phyloP scores from a whole-genome alignment of 2,113 vertebrate genomes.

The Sturnus vulgaris region DNA sequence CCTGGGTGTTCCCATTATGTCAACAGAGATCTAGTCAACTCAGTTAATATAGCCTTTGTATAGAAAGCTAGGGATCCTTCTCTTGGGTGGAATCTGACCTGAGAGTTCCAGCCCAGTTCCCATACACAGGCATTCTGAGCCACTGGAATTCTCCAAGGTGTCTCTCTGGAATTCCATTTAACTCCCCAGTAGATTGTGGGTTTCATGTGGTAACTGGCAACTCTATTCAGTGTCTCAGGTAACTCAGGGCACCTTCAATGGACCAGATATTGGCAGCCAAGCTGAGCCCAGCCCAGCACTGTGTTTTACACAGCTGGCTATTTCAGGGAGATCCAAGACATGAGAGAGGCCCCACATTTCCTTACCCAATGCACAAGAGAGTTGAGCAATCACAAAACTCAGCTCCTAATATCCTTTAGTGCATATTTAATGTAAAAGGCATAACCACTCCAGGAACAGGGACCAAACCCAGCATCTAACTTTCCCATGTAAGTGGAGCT shows the following conservation, averaged over 20 bases:
- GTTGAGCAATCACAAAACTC: not conserved
- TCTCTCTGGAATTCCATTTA: not conserved
- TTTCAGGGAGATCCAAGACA: not conserved
- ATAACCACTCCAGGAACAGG: not conserved
- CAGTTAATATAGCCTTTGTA: not conserved
- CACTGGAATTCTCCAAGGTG: not conserved
- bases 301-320: not conserved
- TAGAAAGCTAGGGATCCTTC: not conserved
- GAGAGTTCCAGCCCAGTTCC: not conserved
- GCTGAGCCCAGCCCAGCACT: not conserved
- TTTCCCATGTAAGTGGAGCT: not conserved
- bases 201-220: not conserved
- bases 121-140: not conserved
- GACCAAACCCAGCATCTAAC: not conserved
- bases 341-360: not conserved
- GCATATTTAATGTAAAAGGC: constrained; percentile 10
- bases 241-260: not conserved
- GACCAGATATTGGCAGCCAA: not conserved
- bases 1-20: not conserved
- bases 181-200: not conserved
- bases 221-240: not conserved
- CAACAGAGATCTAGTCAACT: not conserved
- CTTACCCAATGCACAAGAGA: not conserved
- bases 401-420: not conserved
- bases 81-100: not conserved